Conservation (phyloP, 2,888 invertebrate genomes). For the Zelleria hepariella region DNA sequence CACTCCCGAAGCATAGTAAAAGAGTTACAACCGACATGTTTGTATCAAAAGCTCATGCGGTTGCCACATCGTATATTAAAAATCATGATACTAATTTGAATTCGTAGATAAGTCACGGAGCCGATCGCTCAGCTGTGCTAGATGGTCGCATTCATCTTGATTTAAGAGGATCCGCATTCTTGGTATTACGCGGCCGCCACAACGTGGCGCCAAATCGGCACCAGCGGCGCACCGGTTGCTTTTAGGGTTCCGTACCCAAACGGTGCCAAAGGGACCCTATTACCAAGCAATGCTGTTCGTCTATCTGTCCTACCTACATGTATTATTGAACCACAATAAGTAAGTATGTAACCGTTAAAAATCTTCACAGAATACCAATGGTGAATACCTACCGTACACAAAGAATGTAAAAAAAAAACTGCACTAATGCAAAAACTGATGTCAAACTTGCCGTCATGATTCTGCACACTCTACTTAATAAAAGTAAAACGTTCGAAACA, state of each 20-base stretch:
- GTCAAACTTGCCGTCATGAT: no score
- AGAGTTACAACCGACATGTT: neutral
- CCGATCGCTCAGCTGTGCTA: constrained; percentile 1
- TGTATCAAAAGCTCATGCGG: neutral
- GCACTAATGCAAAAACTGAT: no score
- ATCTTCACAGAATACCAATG: no score
- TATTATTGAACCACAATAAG: no score
- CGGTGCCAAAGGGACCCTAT: no score
- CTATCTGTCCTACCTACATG: no score
- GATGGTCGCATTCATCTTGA: constrained; percentile 56
- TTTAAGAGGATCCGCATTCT: constrained; percentile 69
- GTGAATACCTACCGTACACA: no score
- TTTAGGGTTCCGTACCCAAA: constrained; percentile 16
- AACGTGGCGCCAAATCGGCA: constrained; percentile 44
- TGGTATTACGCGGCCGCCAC: constrained; percentile 38
- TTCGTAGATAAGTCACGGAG: neutral
- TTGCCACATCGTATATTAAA: neutral
- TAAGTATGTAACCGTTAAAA: no score
- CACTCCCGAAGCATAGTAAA: neutral
- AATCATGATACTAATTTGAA: neutral
- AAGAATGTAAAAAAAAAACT: no score
- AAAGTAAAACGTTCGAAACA: no score
- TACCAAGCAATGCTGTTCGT: no score
- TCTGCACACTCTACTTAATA: no score
- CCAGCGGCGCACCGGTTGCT: constrained; percentile 27